Conservation (phyloP, 2,797 vertebrate genomes). For the Sparidentex hasta region DNA sequence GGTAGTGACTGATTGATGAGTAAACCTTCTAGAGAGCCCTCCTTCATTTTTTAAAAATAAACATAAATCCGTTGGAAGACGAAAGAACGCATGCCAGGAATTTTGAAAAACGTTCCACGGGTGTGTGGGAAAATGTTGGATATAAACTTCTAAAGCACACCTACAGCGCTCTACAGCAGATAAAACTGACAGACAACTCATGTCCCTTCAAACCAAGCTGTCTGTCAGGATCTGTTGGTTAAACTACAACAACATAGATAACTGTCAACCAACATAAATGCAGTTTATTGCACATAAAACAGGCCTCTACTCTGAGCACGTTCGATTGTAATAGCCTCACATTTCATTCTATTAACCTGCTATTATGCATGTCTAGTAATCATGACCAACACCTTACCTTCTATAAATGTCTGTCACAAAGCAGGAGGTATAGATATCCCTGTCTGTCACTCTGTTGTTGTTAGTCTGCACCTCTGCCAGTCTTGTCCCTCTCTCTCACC, state of each 20-base stretch:
- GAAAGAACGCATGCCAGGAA: slow-evolving; percentile 40
- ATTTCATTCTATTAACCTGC: not conserved
- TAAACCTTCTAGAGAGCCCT: slow-evolving; percentile 7
- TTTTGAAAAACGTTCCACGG: slow-evolving; percentile 23
- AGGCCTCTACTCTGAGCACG: not conserved
- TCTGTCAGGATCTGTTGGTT: slow-evolving; percentile 2
- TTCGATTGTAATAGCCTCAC: not conserved
- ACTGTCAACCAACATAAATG: slow-evolving; percentile 10
- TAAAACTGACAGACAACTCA: not conserved
- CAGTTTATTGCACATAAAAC: not conserved
- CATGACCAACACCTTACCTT: slow-evolving; percentile 63
- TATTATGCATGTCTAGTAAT: slow-evolving; percentile 7
- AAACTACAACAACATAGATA: not conserved
- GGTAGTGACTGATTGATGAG: slow-evolving; percentile 14
- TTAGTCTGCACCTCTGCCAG: slow-evolving; percentile 58
- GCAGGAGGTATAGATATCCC: slow-evolving; percentile 35
- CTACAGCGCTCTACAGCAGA: not conserved
- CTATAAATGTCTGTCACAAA: slow-evolving; percentile 42
- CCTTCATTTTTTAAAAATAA: not conserved
- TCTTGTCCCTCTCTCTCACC: slow-evolving; percentile 72
- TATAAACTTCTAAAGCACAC: slow-evolving; percentile 15
- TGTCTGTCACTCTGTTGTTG: slow-evolving; percentile 52
- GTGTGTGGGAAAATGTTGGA: slow-evolving; percentile 39
- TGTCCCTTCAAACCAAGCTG: not conserved
- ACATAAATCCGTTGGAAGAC: slow-evolving; percentile 34